Evolutionary conservation across 2,797 vertebrate species (phyloP), one percentile per base, ranked within the genome.

Genomic region (Catharus ustulatus): DNA sequence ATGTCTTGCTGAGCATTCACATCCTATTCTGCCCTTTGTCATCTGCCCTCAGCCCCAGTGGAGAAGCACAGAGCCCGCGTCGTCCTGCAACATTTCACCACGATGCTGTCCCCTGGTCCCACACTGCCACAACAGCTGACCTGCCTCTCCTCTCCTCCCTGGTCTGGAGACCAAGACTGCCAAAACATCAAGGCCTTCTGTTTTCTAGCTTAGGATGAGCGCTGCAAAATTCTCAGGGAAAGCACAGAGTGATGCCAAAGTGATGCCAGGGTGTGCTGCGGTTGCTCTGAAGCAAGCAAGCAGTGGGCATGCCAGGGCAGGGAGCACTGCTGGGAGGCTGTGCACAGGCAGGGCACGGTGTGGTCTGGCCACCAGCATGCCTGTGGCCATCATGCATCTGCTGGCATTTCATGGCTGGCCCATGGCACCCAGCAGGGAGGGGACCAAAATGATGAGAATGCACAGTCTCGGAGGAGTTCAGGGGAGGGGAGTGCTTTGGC

Each of bases 381-480:
- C 77, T 36, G 34, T 67, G 46, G 62, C 46, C 68, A 52, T 55
- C 83, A 54, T 26, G 5, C 7, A 17, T 58, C 51, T 32, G 7
- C 63, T 26, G 67, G 72, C 4, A 1, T 42, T 69, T 62, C 64
- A 51, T 1, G 3, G 88, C 40, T 29, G 11, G 38, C 51, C 83
- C 57, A 16, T 0, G 3, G 48, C 1, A 0, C 49, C 49, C 34
- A 62, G 72, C 59, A 51, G 23, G 43, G 48, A 89, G 17, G 58
- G 82, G 61, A 69, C 36, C 3, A 2, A 69, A 85, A 61, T 3
- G 20, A 45, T 49, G 73, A 0, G 3, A 89, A 84, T 15, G 23
- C 57, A 64, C 0, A 0, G 40, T 26, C 80, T 57, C 1, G 0
- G 61, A 61, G 38, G 30, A 66, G 74, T 6, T 73, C 32, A 61